phyloP scores from a whole-genome alignment of 2,797 vertebrate species.

The Macrochelys suwanniensis region DNA sequence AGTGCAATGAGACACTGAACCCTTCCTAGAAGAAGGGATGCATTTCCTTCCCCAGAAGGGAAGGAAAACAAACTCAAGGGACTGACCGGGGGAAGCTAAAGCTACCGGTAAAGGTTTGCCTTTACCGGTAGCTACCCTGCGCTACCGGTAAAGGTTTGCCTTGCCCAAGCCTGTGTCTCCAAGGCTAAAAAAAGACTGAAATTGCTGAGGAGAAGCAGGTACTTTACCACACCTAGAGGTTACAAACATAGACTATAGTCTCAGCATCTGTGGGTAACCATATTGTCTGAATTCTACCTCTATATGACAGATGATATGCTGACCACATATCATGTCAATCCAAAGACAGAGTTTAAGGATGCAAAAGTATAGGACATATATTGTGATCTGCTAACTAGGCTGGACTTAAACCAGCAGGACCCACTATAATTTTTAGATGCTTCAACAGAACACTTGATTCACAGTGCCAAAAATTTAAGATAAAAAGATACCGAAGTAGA shows the following conservation, averaged over 20 bases:
- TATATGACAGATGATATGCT: fast-evolving
- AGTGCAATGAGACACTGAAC: too few relatives aligned
- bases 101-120: too few relatives aligned
- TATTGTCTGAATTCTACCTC: neutral
- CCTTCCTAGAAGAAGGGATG: too few relatives aligned
- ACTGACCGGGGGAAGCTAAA: too few relatives aligned
- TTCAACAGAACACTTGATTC: neutral
- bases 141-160: too few relatives aligned
- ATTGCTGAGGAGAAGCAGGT: too few relatives aligned
- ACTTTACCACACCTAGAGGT: neutral
- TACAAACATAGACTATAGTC: neutral
- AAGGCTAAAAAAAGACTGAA: too few relatives aligned
- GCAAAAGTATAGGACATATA: neutral
- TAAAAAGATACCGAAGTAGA: neutral
- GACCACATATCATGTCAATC: neutral
- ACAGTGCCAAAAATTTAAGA: neutral
- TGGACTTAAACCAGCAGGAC: neutral
- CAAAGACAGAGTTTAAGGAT: neutral
- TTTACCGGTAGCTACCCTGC: too few relatives aligned
- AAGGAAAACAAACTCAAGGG: too few relatives aligned
- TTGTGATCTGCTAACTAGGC: neutral
- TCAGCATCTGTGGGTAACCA: neutral
- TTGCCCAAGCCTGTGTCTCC: too few relatives aligned
- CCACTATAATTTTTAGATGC: neutral
- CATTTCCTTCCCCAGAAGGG: too few relatives aligned